Evolutionary conservation across 2,113 vertebrate genomes (phyloP).

Genomic region (Gasterosteus nipponicus): DNA sequence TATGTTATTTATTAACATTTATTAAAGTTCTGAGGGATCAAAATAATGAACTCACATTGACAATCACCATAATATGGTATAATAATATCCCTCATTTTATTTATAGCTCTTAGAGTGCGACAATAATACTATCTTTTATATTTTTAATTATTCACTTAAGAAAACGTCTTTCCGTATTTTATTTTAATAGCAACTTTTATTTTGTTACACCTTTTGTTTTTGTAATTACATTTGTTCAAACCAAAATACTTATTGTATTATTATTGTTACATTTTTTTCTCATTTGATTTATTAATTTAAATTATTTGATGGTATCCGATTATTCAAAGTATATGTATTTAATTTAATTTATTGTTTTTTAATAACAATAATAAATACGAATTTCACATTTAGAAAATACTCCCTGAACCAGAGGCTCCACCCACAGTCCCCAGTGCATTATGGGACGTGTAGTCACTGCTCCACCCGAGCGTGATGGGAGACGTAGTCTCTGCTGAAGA

Average conservation of each 20-base stretch:
- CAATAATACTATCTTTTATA: too few relatives aligned
- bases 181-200: background rate
- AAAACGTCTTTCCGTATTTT: background rate
- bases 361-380: background rate
- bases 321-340: background rate
- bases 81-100: too few relatives aligned
- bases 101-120: too few relatives aligned
- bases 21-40: background rate
- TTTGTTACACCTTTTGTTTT: background rate
- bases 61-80: background rate
- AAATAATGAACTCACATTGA: background rate
- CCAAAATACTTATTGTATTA: background rate
- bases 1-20: background rate
- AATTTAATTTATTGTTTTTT: background rate
- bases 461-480: slow-evolving; percentile 48
- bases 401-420: slow-evolving; percentile 46
- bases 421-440: slow-evolving; percentile 37
- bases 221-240: too few relatives aligned
- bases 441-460: slow-evolving; percentile 51
- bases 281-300: background rate
- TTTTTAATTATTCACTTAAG: too few relatives aligned
- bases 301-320: background rate
- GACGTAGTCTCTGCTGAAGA: slow-evolving; percentile 47
- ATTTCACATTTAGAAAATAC: background rate
- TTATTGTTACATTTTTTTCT: background rate